Conservation (phyloP, 2,113 vertebrate genomes). For the Serinus canaria region DNA sequence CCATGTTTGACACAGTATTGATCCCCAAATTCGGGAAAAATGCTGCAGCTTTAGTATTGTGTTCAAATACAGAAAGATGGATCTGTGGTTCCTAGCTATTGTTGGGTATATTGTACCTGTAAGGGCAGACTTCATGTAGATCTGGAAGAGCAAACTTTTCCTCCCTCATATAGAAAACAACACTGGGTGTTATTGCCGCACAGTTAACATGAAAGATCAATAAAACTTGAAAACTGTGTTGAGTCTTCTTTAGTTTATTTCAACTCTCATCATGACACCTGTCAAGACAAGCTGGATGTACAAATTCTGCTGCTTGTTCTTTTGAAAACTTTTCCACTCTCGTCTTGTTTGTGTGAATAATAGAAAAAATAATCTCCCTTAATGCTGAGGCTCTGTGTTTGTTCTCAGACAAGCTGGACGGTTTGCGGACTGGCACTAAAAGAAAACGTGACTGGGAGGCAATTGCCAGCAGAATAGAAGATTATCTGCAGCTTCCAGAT, state of each 20-base stretch:
- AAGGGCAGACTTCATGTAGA: not conserved
- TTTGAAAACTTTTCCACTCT: conserved; percentile 55
- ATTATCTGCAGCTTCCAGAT: conserved; percentile 97
- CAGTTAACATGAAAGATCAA: conserved; percentile 40
- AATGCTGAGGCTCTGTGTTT: conserved; percentile 76
- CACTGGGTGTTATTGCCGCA: not conserved
- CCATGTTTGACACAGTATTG: conserved; percentile 1
- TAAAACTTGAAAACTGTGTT: conserved; percentile 51
- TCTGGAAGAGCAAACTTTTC: not conserved
- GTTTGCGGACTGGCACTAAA: conserved; percentile 88
- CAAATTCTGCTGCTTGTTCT: conserved; percentile 43
- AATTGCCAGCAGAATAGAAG: conserved; percentile 86
- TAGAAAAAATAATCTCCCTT: conserved; percentile 39
- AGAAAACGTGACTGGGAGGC: conserved; percentile 90
- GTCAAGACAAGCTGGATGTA: conserved; percentile 59
- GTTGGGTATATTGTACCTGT: conserved; percentile 13
- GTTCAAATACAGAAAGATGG: conserved; percentile 5
- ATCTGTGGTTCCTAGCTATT: not conserved
- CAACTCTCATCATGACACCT: conserved; percentile 13
- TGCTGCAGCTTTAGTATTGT: conserved; percentile 16
- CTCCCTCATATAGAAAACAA: not conserved
- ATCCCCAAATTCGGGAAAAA: not conserved
- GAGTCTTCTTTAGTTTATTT: conserved; percentile 61
- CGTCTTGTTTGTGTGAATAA: conserved; percentile 52
- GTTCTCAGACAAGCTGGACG: conserved; percentile 95